Evolutionary conservation across 2,888 invertebrate species (phyloP), one percentile per base, ranked within the genome.

Genomic region (Exephanes ischioxanthus): DNA sequence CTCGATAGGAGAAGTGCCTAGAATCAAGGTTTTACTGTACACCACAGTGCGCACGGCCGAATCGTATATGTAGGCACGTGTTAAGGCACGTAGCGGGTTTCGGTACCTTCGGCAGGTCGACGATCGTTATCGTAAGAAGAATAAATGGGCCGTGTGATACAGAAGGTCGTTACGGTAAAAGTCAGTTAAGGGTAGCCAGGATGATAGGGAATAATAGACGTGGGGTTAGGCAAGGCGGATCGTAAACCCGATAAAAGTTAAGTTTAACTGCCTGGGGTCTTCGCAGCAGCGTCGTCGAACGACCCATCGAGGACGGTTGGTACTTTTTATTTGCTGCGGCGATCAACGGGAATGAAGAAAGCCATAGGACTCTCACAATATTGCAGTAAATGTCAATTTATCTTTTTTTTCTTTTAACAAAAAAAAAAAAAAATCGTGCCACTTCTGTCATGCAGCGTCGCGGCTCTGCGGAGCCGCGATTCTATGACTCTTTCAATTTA

Each of bases 201-300:
- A 14, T 33, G 19, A n/a, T 11, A 26, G 48, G 16, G 53, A 67
- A 22, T 66, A 26, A 55, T 14, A 11, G n/a, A 33, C 37, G 51
- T 41, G 11, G 68, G 68, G 37, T 30, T 16, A 70, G 61, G 30
- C 37, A 26, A 67, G 48, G 26, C 58, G 71, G 55, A 84, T 82
- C 78, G 83, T 80, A 78, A 88, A 86, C 83, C 87, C 87, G 81
- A 88, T 88, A 88, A 89, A 89, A 87, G 83, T 85, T 87, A 85
- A 87, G 73, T 84, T 77, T 86, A 83, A 87, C 86, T 79, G 71
- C 70, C 41, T n/a, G 33, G 33, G 61, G 45, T 76, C 63, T 41
- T 4, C 55, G 33, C 68, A 68, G 66, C 72, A 48, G 45, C 51
- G 55, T 67, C 67, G 19, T 19, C 41, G 71, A 86, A 88, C 87